Base-by-base conservation (phyloP, 2,797 vertebrate genomes). In the Allochrocebus solatus region DNA sequence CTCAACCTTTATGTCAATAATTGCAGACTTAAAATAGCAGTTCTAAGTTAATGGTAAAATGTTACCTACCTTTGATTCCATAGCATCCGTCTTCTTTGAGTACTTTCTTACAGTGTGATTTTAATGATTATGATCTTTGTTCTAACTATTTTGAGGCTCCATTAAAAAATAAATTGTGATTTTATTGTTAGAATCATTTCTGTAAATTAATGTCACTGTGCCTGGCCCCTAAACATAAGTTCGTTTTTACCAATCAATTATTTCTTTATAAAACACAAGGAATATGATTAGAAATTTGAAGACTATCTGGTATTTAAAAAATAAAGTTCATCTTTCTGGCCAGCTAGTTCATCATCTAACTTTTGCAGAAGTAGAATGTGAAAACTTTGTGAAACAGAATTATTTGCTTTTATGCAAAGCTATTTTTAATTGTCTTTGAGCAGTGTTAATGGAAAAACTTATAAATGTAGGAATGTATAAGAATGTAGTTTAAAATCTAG, bases 391-490 rank as follows among this genome's bases (percentile, higher is more conserved):
- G 79, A 89, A 89, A 86, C 28, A 57, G n/a, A 90, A 72, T 75
- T 95, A 76, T 78, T 97, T 95, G 93, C 22, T 80, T 95, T 91
- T 93, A 22, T 80, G 43, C 55, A 95, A 88, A 96, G 67, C 19
- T 95, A 43, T 88, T 93, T 94, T 97, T 72, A 94, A 87, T 78
- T 50, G 17, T 57, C 39, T 89, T 64, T 70, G 41, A 64, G 36
- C 33, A 92, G n/a, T 84, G 33, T 97, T 95, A 81, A 64, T 94
- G 24, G 11, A 8, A 87, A 90, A 91, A 28, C 7, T 61, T 90
- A 48, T 81, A 95, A 94, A 57, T 86, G 53, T 93, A 83, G 95
- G 70, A 88, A 72, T 76, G 30, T 90, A 21, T 89, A 91, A 81
- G 55, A 83, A 22, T 64, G 22, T 64, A 70, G 30, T 36, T 85